Evolutionary conservation across 2,113 vertebrate species (phyloP), one percentile per base, ranked within the genome.

Genomic region (Centropus unirufus): DNA sequence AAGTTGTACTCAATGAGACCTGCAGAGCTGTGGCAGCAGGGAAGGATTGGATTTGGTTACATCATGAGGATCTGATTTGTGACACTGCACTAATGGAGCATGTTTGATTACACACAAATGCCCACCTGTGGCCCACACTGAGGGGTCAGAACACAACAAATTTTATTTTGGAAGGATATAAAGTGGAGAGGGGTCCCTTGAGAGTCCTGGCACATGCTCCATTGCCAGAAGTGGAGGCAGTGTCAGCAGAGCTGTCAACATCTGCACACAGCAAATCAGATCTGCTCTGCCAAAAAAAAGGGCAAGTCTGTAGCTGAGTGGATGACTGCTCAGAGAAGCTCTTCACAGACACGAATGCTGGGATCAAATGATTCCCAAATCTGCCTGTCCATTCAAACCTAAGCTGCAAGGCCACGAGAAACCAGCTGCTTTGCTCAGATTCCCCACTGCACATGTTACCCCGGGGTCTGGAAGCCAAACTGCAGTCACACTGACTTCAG

Each of bases 321-420:
- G 64, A 66, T 67, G 61, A 62, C 44, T 86, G 85, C 72, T 88
- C 76, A 68, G 83, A 94, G 87, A 81, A 92, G 75, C 82, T 88
- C 80, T 83, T 95, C 91, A 89, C 46, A 90, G 59, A 76, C 82
- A 66, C 57, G 63, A 94, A 69, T 36, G 72, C 84, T 89, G 78
- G 69, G 84, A 82, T 42, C 42, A 93, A 54, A 75, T 20, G 62
- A 72, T 68, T 67, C 78, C 46, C 63, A 63, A 89, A 90, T 90
- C n/a, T 26, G 26, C 14, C 55, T 75, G 9, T 69, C 69, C 83
- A 88, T 91, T 92, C 94, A 96, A 42, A 49, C 51, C 42, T 58
- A 87, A 96, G 67, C 61, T 91, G 91, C 84, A 79, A 93, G 74
- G 84, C 81, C 57, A 87, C 1, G 0, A 90, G 85, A 86, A 92